Conservation (phyloP, 2,113 vertebrate species). For the Saguinus imperator region DNA sequence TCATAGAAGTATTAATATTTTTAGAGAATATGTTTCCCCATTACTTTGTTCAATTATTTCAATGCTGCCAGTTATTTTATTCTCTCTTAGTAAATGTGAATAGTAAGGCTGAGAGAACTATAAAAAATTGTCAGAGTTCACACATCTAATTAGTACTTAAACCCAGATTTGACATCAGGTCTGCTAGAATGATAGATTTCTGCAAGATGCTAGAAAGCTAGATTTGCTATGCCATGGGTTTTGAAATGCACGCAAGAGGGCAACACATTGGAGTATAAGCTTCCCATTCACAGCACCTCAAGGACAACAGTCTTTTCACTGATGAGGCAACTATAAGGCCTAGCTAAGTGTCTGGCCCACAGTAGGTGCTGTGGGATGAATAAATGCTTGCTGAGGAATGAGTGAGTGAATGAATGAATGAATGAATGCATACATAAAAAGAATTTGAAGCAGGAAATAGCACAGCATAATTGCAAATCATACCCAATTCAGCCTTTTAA, state of each 20-base stretch:
- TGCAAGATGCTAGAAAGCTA: background rate
- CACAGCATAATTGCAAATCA: background rate
- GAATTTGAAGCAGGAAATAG: background rate
- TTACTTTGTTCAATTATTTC: background rate
- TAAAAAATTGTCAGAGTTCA: background rate
- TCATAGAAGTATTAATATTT: background rate
- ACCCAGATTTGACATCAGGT: background rate
- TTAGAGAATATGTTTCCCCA: background rate
- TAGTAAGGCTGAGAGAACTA: background rate
- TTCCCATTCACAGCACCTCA: background rate
- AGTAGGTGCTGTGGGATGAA: background rate
- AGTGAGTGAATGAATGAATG: background rate
- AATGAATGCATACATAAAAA: background rate
- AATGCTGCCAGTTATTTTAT: background rate
- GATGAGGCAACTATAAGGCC: background rate
- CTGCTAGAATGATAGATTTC: background rate
- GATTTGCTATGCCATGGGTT: no score
- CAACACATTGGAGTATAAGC: accelerated
- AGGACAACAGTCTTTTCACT: background rate
- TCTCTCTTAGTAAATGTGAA: background rate
- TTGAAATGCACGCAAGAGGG: accelerated
- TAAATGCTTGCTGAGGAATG: background rate
- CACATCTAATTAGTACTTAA: background rate
- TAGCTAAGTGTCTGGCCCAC: background rate
- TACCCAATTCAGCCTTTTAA: background rate